Evolutionary conservation across 2,113 vertebrate genomes (phyloP).

Genomic region (Cromileptes altivelis): DNA sequence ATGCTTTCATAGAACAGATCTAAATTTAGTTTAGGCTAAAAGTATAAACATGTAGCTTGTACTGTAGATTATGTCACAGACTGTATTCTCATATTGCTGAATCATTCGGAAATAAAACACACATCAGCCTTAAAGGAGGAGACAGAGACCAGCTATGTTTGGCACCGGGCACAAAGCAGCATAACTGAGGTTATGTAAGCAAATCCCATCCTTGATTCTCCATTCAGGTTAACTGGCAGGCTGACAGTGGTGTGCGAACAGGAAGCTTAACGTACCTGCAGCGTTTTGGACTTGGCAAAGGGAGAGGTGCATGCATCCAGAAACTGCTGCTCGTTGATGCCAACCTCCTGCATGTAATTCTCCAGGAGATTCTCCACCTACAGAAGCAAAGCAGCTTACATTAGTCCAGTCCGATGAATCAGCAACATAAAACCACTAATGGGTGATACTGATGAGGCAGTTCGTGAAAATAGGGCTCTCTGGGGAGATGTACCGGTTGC

Average conservation of each 20-base stretch:
- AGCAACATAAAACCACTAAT: conserved; percentile 13
- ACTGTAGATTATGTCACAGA: not conserved
- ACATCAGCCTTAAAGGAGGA: not conserved
- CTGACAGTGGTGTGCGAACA: conserved; percentile 15
- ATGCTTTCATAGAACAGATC: not conserved
- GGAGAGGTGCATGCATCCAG: conserved; percentile 93
- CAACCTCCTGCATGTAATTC: conserved; percentile 94
- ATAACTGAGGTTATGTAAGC: conserved; percentile 26
- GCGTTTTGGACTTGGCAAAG: conserved; percentile 90
- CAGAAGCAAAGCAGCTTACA: conserved; percentile 57
- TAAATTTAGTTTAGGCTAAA: not conserved
- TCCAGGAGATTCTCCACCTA: conserved; percentile 96
- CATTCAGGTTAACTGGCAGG: conserved; percentile 36
- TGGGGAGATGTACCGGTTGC: not conserved
- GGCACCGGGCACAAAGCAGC: not conserved
- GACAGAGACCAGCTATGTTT: not conserved
- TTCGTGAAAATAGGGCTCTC: no score
- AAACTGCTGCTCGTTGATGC: conserved; percentile 97
- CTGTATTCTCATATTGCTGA: not conserved
- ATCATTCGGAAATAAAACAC: not conserved
- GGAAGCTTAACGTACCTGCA: conserved; percentile 87
- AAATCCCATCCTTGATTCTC: conserved; percentile 41
- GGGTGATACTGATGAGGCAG: not conserved
- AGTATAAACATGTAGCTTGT: not conserved
- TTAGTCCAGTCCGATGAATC: conserved; percentile 33